phyloP scores from a whole-genome alignment of 1,140 invertebrate species.

The Penaeus chinensis region DNA sequence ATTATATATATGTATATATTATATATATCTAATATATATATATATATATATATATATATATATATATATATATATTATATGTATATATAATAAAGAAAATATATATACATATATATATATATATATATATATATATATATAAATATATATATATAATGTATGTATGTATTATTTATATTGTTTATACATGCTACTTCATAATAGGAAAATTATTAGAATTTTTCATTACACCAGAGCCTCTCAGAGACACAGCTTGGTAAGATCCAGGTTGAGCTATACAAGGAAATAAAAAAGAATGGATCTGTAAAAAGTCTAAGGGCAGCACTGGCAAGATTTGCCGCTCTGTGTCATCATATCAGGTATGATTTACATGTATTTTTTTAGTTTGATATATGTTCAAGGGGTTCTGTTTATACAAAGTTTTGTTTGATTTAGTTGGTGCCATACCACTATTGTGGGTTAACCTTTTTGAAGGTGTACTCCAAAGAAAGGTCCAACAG shows the following conservation, averaged over 20 bases:
- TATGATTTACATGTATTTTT: conserved; percentile 26
- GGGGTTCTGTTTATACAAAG: background rate
- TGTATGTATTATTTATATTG: background rate
- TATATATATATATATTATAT: no score
- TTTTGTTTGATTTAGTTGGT: background rate
- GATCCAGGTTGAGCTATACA: conserved; percentile 82
- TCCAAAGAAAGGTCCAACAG: background rate
- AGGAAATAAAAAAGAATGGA: conserved; percentile 84
- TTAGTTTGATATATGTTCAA: background rate
- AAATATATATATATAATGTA: no score
- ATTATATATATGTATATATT: no score
- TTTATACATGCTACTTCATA: background rate
- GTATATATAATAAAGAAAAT: no score
- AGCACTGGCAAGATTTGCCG: conserved; percentile 80
- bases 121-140: no score
- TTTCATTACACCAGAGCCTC: conserved; percentile 70
- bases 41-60: no score
- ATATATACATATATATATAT: no score
- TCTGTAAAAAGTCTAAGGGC: conserved; percentile 77
- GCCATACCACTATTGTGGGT: background rate
- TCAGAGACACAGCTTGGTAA: conserved; percentile 77
- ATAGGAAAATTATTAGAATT: background rate
- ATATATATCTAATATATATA: no score
- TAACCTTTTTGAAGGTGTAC: background rate
- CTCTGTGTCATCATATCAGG: conserved; percentile 74